Percentiles rank a stretch among this genome's conserved stretches.
Conservation (phyloP, 2,888 invertebrate species). For the Orthosia gracilis region DNA sequence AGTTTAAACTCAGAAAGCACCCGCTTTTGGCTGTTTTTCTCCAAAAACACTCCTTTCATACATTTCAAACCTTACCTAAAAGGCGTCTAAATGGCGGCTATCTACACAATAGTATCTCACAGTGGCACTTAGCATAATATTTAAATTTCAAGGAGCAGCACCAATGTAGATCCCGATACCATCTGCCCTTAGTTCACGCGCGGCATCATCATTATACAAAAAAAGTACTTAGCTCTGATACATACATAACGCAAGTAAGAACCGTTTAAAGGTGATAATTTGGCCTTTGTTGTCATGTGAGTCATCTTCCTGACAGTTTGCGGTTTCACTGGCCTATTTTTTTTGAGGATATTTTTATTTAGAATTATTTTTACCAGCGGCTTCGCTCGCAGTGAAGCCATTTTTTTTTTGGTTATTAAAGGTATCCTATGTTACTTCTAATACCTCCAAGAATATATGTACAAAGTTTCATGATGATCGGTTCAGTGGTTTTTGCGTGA, state of each 20-base stretch:
- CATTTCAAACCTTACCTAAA: slow-evolving; percentile 44
- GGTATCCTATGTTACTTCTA: no score
- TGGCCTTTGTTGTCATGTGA: slow-evolving; percentile 47
- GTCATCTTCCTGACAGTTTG: slow-evolving; percentile 51
- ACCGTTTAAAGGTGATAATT: slow-evolving; percentile 27
- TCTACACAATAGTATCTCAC: slow-evolving; percentile 70
- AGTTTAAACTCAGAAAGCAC: slow-evolving; percentile 55
- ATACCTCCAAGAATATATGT: no score
- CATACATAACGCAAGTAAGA: slow-evolving; percentile 13
- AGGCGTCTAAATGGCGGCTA: slow-evolving; percentile 53
- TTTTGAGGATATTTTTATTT: slow-evolving; percentile 21
- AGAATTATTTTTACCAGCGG: no score
- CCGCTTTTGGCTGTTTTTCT: neutral
- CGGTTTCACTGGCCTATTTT: slow-evolving; percentile 44
- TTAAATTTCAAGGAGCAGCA: slow-evolving; percentile 71
- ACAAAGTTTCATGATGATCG: no score
- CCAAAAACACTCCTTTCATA: neutral
- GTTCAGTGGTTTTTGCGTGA: no score
- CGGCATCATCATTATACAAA: slow-evolving; percentile 22
- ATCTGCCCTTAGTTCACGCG: neutral
- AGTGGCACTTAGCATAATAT: slow-evolving; percentile 78
- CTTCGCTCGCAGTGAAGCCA: no score
- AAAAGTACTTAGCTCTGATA: slow-evolving; percentile 10
- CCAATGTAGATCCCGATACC: slow-evolving; percentile 47
- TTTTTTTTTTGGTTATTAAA: no score